Percentiles rank a stretch among this genome's conserved stretches.
phyloP scores from a whole-genome alignment of 2,888 invertebrate species.

The Idaea dimidiata region DNA sequence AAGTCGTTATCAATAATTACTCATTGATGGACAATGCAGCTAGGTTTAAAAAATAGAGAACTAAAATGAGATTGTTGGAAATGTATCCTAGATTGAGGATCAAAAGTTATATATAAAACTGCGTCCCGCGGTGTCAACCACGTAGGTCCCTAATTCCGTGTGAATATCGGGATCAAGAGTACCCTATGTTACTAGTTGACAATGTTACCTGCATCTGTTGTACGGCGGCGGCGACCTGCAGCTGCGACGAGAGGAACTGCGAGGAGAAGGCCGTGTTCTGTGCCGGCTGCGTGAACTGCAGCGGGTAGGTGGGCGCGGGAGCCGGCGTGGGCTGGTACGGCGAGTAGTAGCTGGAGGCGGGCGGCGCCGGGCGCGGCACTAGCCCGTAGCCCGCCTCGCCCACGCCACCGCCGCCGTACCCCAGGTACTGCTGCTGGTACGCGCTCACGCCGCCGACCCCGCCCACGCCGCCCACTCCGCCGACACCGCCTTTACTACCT shows the following conservation, averaged over 20 bases:
- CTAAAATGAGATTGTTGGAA: no score
- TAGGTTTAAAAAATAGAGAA: no score
- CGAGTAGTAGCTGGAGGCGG: conserved; percentile 73
- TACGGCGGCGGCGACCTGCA: conserved; percentile 72
- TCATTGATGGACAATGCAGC: no score
- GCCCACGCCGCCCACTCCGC: conserved; percentile 60
- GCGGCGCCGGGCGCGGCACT: conserved; percentile 71
- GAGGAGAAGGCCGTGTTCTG: conserved; percentile 75
- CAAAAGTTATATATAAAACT: no score
- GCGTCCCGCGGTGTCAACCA: no score
- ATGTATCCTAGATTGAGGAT: no score
- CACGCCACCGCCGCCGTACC: conserved; percentile 69
- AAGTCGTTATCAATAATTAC: no score
- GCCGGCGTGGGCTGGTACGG: conserved; percentile 75
- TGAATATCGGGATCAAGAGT: no score
- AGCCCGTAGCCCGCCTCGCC: conserved; percentile 74
- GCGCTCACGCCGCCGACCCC: conserved; percentile 72
- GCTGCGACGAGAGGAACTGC: conserved; percentile 70
- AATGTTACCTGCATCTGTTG: conserved; percentile 73
- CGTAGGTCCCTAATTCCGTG: no score
- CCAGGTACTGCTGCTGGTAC: conserved; percentile 75
- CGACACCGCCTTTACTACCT: conserved; percentile 72
- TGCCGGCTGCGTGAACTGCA: conserved; percentile 83
- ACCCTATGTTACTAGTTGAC: no score
- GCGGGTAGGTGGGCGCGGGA: conserved; percentile 82